Evolutionary conservation across 2,113 vertebrate species (phyloP), one percentile per base, ranked within the genome.

Genomic region (Psettodes erumei): DNA sequence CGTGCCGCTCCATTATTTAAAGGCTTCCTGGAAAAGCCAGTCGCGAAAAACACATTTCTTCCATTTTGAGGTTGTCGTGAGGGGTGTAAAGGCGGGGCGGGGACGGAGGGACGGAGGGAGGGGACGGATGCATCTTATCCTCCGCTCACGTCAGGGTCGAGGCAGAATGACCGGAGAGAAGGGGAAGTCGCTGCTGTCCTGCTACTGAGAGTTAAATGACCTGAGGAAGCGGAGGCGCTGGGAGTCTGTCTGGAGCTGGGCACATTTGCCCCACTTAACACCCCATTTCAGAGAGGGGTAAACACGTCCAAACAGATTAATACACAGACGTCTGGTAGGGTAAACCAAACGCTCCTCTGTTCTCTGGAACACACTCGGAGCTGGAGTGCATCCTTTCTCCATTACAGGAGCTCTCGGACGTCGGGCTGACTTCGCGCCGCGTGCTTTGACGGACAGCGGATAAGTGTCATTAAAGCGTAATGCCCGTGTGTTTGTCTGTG

Each of bases 1-100:
- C 88, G 32, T 70, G 90, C 93, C 92, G 91, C 94, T 98, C 94
- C 94, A 97, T 97, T 97, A 98, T 98, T 93, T 97, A 95, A 96
- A 93, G 78, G 91, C 93, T 92, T 93, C 72, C 89, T 92, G 84
- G 94, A 95, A 95, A 94, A 93, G 88, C 91, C 93, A 89, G 94
- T 92, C 90, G 76, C 89, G 86, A 61, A 96, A 96, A 93, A 97
- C 95, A 97, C 94, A 96, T 94, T 96, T 97, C 84, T 96, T 96
- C 96, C 96, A 97, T 96, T 97, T 96, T 94, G 93, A 91, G 94
- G 92, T 95, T 95, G 95, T 95, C 93, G 93, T 90, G 93, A 83
- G 71, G 23, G 66, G 65, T 85, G 89, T 92, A 83, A 76, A 76
- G 59, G 76, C 55, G 30, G 79, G 64, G 67, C 66, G 35, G 28